These are phyloP conservation scores for Callospermophilus lateralis DNA, from an alignment of 2,113 vertebrate genomes.

Conservation along the genomic window DNA sequence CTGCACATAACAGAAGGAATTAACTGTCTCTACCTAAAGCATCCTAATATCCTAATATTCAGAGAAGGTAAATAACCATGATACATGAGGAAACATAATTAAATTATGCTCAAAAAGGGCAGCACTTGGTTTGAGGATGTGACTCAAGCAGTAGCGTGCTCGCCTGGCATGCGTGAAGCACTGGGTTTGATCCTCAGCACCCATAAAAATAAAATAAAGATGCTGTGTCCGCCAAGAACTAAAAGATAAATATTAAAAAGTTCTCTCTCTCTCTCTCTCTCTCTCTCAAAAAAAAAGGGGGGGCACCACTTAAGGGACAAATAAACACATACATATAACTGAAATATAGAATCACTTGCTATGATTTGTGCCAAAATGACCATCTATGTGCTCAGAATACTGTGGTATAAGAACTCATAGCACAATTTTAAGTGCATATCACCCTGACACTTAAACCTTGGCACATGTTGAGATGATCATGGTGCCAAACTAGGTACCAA, in stretches of 20 bases:
- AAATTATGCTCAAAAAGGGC: background rate
- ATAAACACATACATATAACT: background rate
- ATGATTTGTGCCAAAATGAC: conserved; percentile 4
- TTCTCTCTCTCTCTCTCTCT: too few species aligned
- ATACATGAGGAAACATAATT: background rate
- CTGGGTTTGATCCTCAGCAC: too few species aligned
- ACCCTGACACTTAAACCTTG: background rate
- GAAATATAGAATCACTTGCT: background rate
- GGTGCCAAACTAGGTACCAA: background rate
- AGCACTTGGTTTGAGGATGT: background rate
- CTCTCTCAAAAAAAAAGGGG: too few species aligned
- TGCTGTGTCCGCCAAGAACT: too few species aligned
- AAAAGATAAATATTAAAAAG: too few species aligned
- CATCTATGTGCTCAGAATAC: background rate
- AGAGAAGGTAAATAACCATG: background rate
- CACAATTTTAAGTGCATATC: background rate
- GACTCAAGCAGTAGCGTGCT: too few species aligned
- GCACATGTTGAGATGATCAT: background rate
- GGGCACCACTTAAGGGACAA: background rate
- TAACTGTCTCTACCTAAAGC: background rate
- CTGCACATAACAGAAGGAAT: background rate
- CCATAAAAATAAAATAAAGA: too few species aligned
- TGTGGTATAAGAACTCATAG: background rate
- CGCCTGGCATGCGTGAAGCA: too few species aligned
- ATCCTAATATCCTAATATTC: background rate